A percentile compares a stretch with the other conserved stretches of the same genome.
phyloP scores from a whole-genome alignment of 2,888 invertebrate species.

The Reticulitermes lucifugus region DNA sequence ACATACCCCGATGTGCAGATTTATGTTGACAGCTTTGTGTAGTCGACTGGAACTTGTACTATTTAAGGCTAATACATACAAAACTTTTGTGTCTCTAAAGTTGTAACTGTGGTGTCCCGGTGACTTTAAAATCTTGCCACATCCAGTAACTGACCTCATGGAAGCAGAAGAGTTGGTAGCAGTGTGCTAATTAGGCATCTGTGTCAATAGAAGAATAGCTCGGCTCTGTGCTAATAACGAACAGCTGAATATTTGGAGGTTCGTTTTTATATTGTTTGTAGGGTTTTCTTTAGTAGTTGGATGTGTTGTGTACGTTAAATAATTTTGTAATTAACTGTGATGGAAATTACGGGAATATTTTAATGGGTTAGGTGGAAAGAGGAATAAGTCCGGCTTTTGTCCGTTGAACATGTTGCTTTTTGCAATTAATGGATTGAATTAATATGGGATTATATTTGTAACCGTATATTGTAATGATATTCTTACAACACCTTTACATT shows the following conservation, averaged over 20 bases:
- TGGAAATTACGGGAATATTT: no score
- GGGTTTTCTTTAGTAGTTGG: no score
- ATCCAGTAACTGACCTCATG: background rate
- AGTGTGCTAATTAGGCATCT: background rate
- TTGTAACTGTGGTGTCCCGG: background rate
- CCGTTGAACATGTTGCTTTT: no score
- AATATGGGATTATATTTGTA: no score
- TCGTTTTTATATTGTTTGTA: background rate
- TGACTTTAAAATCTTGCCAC: background rate
- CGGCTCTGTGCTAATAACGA: background rate
- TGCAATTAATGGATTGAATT: no score
- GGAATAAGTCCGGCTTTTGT: no score
- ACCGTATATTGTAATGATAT: no score
- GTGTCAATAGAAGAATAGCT: background rate
- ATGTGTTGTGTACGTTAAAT: no score
- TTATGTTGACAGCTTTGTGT: background rate
- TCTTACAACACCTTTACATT: no score
- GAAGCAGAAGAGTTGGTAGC: background rate
- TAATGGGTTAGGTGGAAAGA: no score
- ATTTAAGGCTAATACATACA: background rate
- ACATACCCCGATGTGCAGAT: background rate
- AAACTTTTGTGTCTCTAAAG: background rate
- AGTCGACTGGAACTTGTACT: background rate
- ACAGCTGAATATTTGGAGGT: background rate
- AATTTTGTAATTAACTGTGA: no score